Percentiles rank a stretch among this genome's conserved stretches.
Evolutionary conservation across 2,797 vertebrate species (phyloP).

Genomic region (Kryptolebias ocellatus): DNA sequence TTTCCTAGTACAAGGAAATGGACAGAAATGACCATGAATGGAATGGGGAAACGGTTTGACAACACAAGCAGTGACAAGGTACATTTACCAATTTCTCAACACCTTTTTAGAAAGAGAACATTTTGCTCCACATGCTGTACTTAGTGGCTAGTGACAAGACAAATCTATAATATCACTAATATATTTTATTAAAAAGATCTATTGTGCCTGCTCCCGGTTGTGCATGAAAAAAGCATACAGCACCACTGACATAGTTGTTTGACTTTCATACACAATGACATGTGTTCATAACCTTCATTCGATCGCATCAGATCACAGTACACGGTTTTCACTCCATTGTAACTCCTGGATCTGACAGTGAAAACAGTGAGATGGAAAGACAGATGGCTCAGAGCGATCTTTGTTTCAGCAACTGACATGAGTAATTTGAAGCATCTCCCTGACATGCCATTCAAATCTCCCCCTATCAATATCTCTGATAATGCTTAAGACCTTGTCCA

Average conservation of each 20-base stretch:
- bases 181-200: constrained; percentile 16
- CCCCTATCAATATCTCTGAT: constrained; percentile 72
- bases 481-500: constrained; percentile 69
- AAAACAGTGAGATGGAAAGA: constrained; percentile 49
- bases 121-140: background rate
- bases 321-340: constrained; percentile 64
- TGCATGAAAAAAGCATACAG: constrained; percentile 2
- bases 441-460: constrained; percentile 68
- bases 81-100: background rate
- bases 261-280: constrained; percentile 45
- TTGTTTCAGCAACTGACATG: constrained; percentile 66
- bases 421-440: constrained; percentile 69
- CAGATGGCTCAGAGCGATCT: constrained; percentile 63
- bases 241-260: constrained; percentile 14
- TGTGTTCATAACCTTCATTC: constrained; percentile 54
- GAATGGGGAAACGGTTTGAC: too few relatives aligned
- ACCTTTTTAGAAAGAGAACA: background rate
- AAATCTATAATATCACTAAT: constrained; percentile 3
- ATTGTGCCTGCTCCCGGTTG: background rate
- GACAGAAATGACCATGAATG: too few relatives aligned
- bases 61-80: too few relatives aligned
- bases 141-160: constrained; percentile 1
- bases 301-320: constrained; percentile 56
- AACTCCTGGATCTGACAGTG: constrained; percentile 62
- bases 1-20: too few relatives aligned